Evolutionary conservation across 2,888 invertebrate species (phyloP), one percentile per base, ranked within the genome.

Genomic region (Polyommatus icarus): DNA sequence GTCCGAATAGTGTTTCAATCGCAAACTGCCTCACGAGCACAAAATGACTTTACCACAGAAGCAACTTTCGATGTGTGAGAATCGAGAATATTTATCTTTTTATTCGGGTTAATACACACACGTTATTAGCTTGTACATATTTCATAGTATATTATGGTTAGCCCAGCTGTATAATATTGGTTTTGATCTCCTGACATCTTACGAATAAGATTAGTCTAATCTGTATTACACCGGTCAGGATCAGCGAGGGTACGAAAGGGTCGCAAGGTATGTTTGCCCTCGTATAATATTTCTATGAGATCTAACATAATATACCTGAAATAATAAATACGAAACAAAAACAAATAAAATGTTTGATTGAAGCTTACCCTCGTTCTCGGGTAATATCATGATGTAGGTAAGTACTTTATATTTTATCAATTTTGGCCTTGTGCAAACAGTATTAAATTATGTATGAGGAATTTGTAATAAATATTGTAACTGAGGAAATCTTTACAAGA

Each of bases 211-310:
- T 75, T 54, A 75, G 54, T 15, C 2, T 75, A 75, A 75, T 75
- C 75, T 75, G 24, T 75, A 75, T 75, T 54, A 75, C 75, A 54
- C 75, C 24, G 50, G 75, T 54, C 40, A 24, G 75, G 24, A 29
- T 54, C 24, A 75, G 24, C 75, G 18, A 75, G 75, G 75, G 75
- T 54, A 24, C 50, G 75, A 50, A 75, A 75, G 75, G 75, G 75
- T 73, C 46, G 24, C 75, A 29, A 75, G 75, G 50, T 75, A 75
- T 75, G 12, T 75, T 54, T 75, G 29, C 24, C 29, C 54, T 12
- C 50, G 73, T 54, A 24, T 73, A 75, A 75, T 75, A 8, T 75
- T 29, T 10, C 36, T 72, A n/a, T 15, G 5, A 75, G 75, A 50
- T 75, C 75, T 29, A 75, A 50, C 54, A 50, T 29, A 24, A 24